Conservation (phyloP, 2,888 invertebrate species). For the Ctena decussata region DNA sequence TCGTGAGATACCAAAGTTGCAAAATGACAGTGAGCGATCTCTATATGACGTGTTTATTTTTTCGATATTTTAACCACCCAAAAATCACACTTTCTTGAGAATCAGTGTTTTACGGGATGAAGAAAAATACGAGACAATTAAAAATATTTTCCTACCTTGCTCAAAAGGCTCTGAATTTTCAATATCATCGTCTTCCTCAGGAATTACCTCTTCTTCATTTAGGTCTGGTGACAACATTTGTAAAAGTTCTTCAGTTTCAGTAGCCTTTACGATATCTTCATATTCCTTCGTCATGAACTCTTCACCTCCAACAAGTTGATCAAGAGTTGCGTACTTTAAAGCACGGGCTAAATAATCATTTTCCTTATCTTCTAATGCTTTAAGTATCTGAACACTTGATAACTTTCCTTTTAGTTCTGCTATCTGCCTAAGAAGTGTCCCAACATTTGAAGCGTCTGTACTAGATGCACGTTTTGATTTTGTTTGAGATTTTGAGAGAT, state of each 20-base stretch:
- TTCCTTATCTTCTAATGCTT: constrained; percentile 75
- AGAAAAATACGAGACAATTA: too few relatives aligned
- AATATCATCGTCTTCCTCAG: constrained; percentile 1
- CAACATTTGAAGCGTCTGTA: constrained; percentile 13
- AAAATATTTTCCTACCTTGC: too few relatives aligned
- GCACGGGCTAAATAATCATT: constrained; percentile 79
- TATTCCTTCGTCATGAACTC: constrained; percentile 61
- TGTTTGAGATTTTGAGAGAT: constrained; percentile 21
- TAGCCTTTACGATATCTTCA: constrained; percentile 67
- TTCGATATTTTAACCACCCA: too few relatives aligned
- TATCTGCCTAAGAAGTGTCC: constrained; percentile 60
- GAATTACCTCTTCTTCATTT: constrained; percentile 3
- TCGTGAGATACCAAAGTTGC: too few relatives aligned
- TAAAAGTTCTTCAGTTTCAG: constrained; percentile 66
- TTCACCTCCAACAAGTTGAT: constrained; percentile 70
- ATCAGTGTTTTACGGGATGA: too few relatives aligned
- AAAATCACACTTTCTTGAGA: too few relatives aligned
- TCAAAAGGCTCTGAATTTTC: background rate
- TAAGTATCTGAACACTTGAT: constrained; percentile 42
- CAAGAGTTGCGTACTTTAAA: constrained; percentile 75
- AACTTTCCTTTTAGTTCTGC: constrained; percentile 58
- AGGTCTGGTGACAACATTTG: constrained; percentile 50
- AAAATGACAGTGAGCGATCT: too few relatives aligned
- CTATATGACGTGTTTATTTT: too few relatives aligned
- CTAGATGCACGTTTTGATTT: constrained; percentile 64